These are phyloP conservation scores for Oryzias curvinotus DNA, from an alignment of 2,113 vertebrate species.

Conservation along the genomic window DNA sequence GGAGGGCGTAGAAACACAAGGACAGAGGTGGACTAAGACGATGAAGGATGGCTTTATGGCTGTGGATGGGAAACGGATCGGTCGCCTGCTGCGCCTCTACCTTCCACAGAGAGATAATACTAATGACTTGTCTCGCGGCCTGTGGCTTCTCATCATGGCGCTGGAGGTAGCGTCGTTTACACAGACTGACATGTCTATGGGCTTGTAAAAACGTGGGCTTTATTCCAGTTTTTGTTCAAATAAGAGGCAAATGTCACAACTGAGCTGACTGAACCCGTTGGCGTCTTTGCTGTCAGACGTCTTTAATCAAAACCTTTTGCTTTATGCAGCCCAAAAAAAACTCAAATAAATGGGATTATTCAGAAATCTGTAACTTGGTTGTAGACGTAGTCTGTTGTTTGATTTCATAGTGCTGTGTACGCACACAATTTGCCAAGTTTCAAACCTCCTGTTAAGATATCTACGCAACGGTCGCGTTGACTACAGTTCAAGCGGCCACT, in stretches of 20 bases:
- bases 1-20: constrained; percentile 21
- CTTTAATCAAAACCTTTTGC: neutral
- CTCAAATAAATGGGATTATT: too few relatives aligned
- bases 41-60: constrained; percentile 25
- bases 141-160: constrained; percentile 55
- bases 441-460: too few relatives aligned
- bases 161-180: constrained; percentile 4
- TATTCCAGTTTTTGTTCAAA: neutral
- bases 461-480: too few relatives aligned
- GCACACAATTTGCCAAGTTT: too few relatives aligned
- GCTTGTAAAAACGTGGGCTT: neutral
- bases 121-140: constrained; percentile 51
- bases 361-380: too few relatives aligned
- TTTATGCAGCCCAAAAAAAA: too few relatives aligned
- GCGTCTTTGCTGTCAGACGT: neutral
- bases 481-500: too few relatives aligned
- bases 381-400: too few relatives aligned
- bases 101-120: constrained; percentile 50
- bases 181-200: constrained; percentile 3
- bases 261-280: neutral
- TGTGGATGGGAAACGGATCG: constrained; percentile 27
- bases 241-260: neutral
- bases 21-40: constrained; percentile 33
- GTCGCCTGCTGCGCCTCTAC: constrained; percentile 34
- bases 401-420: too few relatives aligned